Conservation (phyloP, 2,113 vertebrate genomes). For the Caranx ignobilis region DNA sequence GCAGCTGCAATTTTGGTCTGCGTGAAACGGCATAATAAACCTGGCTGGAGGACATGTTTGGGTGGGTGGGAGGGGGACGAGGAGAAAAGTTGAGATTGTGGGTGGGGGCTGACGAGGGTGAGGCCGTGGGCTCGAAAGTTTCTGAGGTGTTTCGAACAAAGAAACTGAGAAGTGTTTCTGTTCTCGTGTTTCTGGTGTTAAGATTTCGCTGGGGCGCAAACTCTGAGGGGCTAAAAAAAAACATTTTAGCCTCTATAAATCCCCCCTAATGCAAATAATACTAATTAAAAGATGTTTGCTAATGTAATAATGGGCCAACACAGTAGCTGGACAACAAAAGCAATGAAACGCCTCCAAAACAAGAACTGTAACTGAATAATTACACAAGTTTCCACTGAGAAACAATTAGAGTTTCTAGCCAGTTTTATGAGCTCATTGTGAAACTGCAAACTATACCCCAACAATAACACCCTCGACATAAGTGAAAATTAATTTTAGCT, state of each 20-base stretch:
- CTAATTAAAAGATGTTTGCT: slow-evolving; percentile 8
- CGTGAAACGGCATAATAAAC: slow-evolving; percentile 86
- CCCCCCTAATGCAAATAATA: slow-evolving; percentile 2
- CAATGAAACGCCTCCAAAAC: slow-evolving; percentile 15
- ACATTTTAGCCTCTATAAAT: neutral
- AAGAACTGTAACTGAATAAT: slow-evolving; percentile 45
- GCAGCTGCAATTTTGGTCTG: slow-evolving; percentile 85
- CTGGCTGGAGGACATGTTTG: slow-evolving; percentile 82
- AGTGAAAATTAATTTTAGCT: slow-evolving; percentile 60
- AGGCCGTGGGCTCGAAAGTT: slow-evolving; percentile 61
- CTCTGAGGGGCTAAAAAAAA: neutral
- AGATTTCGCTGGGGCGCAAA: slow-evolving; percentile 41
- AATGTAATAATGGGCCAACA: neutral
- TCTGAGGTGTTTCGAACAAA: slow-evolving; percentile 78
- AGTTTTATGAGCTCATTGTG: slow-evolving; percentile 43
- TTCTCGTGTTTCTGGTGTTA: neutral
- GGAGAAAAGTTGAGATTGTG: slow-evolving; percentile 73
- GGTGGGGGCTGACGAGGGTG: slow-evolving; percentile 69
- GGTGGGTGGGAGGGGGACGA: slow-evolving; percentile 69
- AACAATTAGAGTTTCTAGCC: slow-evolving; percentile 35
- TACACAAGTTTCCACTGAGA: slow-evolving; percentile 52
- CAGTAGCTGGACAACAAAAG: slow-evolving; percentile 31
- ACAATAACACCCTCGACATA: slow-evolving; percentile 54
- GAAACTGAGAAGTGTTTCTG: slow-evolving; percentile 40
- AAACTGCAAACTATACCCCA: slow-evolving; percentile 39